Base-by-base conservation (phyloP, 2,113 vertebrate genomes). In the Ceyx margarethae region DNA sequence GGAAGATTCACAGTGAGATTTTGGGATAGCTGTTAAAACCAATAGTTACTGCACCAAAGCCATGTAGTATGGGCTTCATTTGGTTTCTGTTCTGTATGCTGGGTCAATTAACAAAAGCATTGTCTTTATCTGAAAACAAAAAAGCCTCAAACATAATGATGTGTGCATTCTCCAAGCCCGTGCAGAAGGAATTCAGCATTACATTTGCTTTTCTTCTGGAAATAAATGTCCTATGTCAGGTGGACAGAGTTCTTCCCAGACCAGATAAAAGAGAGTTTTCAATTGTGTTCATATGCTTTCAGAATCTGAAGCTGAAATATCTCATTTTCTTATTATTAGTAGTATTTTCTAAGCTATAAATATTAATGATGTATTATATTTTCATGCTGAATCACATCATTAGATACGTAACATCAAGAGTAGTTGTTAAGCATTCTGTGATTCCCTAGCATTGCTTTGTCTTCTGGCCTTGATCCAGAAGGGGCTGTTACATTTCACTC, bases 361-460 rank as follows among this genome's bases (percentile, higher is more conserved):
- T 81, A 80, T 91, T 77, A 87, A 11, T 21, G 80, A 85, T 81
- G n/a, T 85, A 54, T 87, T 72, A 8, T 61, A 56, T 91, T 77
- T 82, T 92, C 66, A 82, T 6, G 5, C 43, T 83, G 68, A 92
- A 82, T 92, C n/a, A 87, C 74, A 74, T 80, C 82, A 67, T 77
- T 87, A 80, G 40, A 56, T 71, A 17, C 5, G 26, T 40, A 87
- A 86, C 23, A 60, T 56, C 58, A 81, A 58, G 62, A 89, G 23
- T 26, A 73, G 57, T 85, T 83, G 60, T 87, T 88, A 83, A 90
- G 35, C 57, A 68, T 78, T 61, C 68, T 37, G n/a, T 89, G 68
- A 80, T 48, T 89, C 75, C 60, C 51, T 17, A 71, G 60, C 61
- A 13, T 22, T 45, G 33, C 72, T 85, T 95, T 87, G 60, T 77